phyloP scores from a whole-genome alignment of 2,888 invertebrate species.

The Parochlus steinenii region DNA sequence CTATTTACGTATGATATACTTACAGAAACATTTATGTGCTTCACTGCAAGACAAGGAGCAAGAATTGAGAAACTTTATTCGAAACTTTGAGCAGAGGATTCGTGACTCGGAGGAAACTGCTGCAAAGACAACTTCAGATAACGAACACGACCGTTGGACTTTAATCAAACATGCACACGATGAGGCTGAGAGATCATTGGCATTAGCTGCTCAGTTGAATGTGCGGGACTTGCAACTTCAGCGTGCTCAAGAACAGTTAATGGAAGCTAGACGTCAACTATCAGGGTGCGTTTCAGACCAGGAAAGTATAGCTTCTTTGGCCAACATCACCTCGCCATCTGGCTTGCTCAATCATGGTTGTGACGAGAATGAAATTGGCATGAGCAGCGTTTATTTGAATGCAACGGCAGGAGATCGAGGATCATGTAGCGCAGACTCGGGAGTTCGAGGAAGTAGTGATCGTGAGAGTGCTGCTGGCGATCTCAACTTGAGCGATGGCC shows the following conservation, averaged over 20 bases:
- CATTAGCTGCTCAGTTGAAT: slow-evolving; percentile 73
- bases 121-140: slow-evolving; percentile 42
- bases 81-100: slow-evolving; percentile 84
- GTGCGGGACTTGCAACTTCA: slow-evolving; percentile 72
- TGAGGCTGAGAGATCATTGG: slow-evolving; percentile 74
- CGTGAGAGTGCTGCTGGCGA: slow-evolving; percentile 63
- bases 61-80: slow-evolving; percentile 82
- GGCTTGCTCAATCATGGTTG: slow-evolving; percentile 30
- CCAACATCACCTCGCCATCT: slow-evolving; percentile 42
- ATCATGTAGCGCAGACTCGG: slow-evolving; percentile 76
- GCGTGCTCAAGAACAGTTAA: slow-evolving; percentile 70
- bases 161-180: slow-evolving; percentile 75
- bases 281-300: slow-evolving; percentile 73
- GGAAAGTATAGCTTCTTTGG: slow-evolving; percentile 60
- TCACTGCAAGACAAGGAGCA: slow-evolving; percentile 90
- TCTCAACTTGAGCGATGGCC: slow-evolving; percentile 55
- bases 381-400: slow-evolving; percentile 29
- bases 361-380: slow-evolving; percentile 21
- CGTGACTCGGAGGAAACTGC: slow-evolving; percentile 54
- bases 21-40: slow-evolving; percentile 84
- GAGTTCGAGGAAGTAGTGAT: slow-evolving; percentile 67
- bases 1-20: too few species aligned
- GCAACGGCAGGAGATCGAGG: slow-evolving; percentile 60
- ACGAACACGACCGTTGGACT: slow-evolving; percentile 79
- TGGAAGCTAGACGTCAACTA: slow-evolving; percentile 62